Base-by-base conservation (phyloP, 35 echinoderm and acorn worm species). In the Strongylocentrotus purpuratus region DNA sequence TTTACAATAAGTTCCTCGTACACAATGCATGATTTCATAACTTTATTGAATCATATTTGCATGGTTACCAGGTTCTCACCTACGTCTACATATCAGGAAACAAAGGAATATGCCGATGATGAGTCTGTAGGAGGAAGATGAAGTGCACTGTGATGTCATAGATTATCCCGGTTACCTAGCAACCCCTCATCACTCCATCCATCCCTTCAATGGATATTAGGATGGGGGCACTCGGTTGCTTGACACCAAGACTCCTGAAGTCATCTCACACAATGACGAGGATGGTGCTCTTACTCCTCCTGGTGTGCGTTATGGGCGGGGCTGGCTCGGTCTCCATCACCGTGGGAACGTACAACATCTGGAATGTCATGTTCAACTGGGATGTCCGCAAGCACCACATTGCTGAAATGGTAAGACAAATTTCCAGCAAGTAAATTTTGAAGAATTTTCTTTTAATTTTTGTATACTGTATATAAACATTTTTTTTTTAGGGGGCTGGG, bases 291-390 rank as follows among this genome's bases (percentile, higher is more conserved):
- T n/a, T 93, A 28, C 17, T 58, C 47, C 46, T 33, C 33, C n/a
- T 93, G 91, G 91, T 93, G 46, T 48, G 45, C 17, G 1, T 33
- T 33, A 89, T 35, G 87, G 87, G 87, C 87, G 91, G 46, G 91
- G 91, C 46, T 1, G 31, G 91, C 31, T 93, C 91, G 11, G 45
- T 93, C 46, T 50, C 91, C 91, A 58, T 93, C 91, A 93, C 91
- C 18, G 96, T 97, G 48, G 95, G 94, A 91, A 97, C 97, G 4
- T 97, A 97, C 94, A 97, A 97, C 93, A 48, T 97, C 31, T 97
- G 97, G 97, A 97, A 97, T 94, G 94, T 97, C 32, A 97, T 97
- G 97, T 97, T 97, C 92, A 97, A 97, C 94, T 97, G 97, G 97
- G 95, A 97, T 47, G 94, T 97, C 2, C 86, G 97, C 35, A 97